A percentile compares a stretch with the other conserved stretches of the same genome.
phyloP scores from a whole-genome alignment of 64 coral and sea anemone genomes.

The Pocillopora verrucosa region DNA sequence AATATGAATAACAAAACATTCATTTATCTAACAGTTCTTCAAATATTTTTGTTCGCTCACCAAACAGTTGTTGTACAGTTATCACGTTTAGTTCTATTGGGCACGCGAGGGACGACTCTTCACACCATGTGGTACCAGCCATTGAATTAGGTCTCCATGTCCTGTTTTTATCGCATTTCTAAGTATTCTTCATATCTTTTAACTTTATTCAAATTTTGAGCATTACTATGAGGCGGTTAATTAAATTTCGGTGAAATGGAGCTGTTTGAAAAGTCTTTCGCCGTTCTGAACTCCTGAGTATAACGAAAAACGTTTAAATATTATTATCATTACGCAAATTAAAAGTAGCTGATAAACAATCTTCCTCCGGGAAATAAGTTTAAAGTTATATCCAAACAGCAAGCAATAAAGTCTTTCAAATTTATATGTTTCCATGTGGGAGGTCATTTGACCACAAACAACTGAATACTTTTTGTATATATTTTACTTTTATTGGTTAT shows the following conservation, averaged over 20 bases:
- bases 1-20: neutral
- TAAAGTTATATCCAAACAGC: conserved; percentile 49
- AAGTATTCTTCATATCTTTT: neutral
- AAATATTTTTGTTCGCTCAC: conserved; percentile 12
- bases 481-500: neutral
- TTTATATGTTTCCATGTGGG: conserved; percentile 26
- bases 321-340: conserved; percentile 33
- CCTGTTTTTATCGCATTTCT: neutral
- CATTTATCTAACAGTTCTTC: neutral
- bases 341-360: conserved; percentile 45
- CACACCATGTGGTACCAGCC: conserved; percentile 6
- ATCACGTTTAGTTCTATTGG: neutral
- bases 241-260: neutral
- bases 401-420: conserved; percentile 15
- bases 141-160: neutral
- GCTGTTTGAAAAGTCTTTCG: neutral
- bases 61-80: neutral
- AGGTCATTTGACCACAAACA: neutral
- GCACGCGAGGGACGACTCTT: neutral
- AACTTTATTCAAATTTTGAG: neutral
- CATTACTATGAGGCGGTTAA: neutral
- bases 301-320: neutral
- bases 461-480: neutral
- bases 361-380: conserved; percentile 10
- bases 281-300: neutral